phyloP scores from a whole-genome alignment of 2,113 vertebrate species.

The Chinchilla lanigera region DNA sequence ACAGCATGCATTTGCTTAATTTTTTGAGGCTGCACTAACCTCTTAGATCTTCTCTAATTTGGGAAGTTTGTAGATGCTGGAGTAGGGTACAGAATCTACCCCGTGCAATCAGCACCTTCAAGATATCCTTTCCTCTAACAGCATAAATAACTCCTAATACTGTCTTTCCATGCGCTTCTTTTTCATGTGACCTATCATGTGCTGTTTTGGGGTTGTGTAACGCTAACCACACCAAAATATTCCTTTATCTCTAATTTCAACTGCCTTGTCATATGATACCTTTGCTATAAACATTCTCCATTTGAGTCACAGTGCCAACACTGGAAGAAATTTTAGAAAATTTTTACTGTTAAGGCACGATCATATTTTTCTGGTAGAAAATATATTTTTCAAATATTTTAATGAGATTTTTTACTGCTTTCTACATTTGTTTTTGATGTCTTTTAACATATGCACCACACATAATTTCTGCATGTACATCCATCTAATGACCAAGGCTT shows the following conservation, averaged over 20 bases:
- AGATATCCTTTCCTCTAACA: neutral
- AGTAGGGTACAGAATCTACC: accelerated
- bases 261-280: too few species aligned
- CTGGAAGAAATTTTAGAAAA: neutral
- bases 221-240: too few species aligned
- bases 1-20: neutral
- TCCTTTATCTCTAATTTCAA: too few species aligned
- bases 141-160: neutral
- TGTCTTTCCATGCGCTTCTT: too few species aligned
- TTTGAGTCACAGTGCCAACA: neutral
- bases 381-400: neutral
- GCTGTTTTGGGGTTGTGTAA: too few species aligned
- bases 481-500: neutral
- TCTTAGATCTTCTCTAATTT: neutral
- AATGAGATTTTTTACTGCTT: neutral
- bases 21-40: neutral
- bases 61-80: accelerated
- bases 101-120: neutral
- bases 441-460: neutral
- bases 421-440: neutral
- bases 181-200: too few species aligned
- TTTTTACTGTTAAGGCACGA: neutral
- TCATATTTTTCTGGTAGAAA: neutral
- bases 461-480: neutral
- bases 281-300: neutral